Conservation (phyloP, 30 jellyfish, hydroid and myxozoan genomes). For the Aurelia sp. region DNA sequence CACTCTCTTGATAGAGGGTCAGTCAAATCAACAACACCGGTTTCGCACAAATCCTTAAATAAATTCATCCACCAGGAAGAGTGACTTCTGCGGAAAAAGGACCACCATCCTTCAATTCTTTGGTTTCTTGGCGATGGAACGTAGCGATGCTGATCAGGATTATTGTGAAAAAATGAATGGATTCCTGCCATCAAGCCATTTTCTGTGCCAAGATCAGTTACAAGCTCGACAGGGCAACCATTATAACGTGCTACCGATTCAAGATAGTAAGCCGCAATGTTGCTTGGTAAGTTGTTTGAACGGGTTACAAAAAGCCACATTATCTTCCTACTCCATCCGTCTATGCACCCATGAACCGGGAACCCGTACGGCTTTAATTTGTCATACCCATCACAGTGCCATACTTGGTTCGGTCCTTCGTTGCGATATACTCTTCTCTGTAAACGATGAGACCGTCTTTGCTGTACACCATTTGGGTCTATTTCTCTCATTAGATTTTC, state of each 20-base stretch:
- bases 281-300: constrained; percentile 62
- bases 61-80: constrained; percentile 66
- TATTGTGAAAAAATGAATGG: constrained; percentile 58
- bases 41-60: constrained; percentile 44
- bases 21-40: constrained; percentile 21
- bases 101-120: constrained; percentile 79
- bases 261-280: constrained; percentile 30
- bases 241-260: constrained; percentile 20
- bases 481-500: background rate
- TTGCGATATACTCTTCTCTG: no score
- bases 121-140: constrained; percentile 79
- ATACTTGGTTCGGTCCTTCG: no score
- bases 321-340: constrained; percentile 70
- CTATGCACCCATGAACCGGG: constrained; percentile 82
- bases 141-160: constrained; percentile 46
- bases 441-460: no score
- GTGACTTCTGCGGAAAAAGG: constrained; percentile 29
- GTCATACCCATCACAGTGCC: no score
- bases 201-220: constrained; percentile 80
- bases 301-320: constrained; percentile 13
- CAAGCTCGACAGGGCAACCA: constrained; percentile 74
- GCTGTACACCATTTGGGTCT: background rate
- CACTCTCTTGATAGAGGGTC: constrained; percentile 21
- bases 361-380: constrained; percentile 60
- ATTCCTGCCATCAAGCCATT: constrained; percentile 74